phyloP scores from a whole-genome alignment of 2,797 vertebrate species.

The Paramormyrops hopkinsi region DNA sequence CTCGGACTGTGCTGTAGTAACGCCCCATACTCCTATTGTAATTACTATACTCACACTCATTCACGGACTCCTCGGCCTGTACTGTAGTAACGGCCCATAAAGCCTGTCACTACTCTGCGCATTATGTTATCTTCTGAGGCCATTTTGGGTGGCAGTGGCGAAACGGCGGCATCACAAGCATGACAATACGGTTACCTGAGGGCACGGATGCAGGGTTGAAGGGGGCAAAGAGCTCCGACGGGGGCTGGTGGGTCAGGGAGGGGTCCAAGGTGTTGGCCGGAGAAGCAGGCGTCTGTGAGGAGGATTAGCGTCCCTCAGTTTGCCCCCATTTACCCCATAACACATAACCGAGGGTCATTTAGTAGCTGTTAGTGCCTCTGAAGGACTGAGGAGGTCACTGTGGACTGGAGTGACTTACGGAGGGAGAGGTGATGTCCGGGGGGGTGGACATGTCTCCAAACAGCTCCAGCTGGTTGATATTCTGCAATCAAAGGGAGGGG shows the following conservation, averaged over 20 bases:
- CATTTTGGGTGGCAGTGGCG: not conserved
- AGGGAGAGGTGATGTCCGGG: slow-evolving; percentile 96
- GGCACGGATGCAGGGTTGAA: slow-evolving; percentile 93
- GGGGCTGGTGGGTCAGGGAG: slow-evolving; percentile 80
- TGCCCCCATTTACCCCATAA: not conserved
- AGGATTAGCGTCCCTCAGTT: not conserved
- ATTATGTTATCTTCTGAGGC: not conserved
- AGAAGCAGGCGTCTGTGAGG: slow-evolving; percentile 85
- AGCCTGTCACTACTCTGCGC: not conserved
- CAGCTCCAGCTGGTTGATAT: slow-evolving; percentile 98
- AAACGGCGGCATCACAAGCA: not conserved
- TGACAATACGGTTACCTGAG: slow-evolving; percentile 77
- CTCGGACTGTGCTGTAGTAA: not conserved
- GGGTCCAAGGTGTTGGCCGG: slow-evolving; percentile 94
- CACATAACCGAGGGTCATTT: not conserved
- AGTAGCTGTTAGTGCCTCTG: not conserved
- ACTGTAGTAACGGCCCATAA: not conserved
- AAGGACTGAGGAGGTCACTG: not conserved
- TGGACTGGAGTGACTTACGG: slow-evolving; percentile 68
- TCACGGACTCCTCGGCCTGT: not conserved
- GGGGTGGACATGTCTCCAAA: slow-evolving; percentile 99
- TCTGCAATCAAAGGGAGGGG: slow-evolving; percentile 66
- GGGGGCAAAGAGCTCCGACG: slow-evolving; percentile 84
- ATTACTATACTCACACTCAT: not conserved
- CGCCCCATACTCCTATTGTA: not conserved